phyloP scores from a whole-genome alignment of 2,113 vertebrate species.

The Papio anubis region DNA sequence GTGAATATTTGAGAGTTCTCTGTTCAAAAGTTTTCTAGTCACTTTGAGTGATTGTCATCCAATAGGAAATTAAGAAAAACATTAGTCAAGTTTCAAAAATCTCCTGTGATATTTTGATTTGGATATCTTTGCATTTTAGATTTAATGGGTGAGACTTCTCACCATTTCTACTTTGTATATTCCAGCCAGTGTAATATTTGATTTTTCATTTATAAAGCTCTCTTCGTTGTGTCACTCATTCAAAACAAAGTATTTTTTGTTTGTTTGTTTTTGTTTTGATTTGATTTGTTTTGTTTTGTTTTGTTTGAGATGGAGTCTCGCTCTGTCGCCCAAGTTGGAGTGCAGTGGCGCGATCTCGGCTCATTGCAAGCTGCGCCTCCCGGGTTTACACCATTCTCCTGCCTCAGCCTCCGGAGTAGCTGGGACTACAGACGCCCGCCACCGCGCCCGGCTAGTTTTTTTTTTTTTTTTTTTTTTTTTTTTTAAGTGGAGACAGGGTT shows the following conservation, averaged over 20 bases:
- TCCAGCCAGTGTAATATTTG: not conserved
- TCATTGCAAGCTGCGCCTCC: too few relatives aligned
- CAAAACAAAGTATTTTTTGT: not conserved
- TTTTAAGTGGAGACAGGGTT: too few relatives aligned
- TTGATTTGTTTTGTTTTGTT: too few relatives aligned
- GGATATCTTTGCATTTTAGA: not conserved
- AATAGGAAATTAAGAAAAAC: not conserved
- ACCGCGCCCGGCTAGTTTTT: fast-evolving
- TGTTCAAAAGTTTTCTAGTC: not conserved
- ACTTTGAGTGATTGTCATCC: not conserved
- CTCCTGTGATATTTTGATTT: not conserved
- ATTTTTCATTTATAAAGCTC: not conserved
- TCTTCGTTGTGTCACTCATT: not conserved
- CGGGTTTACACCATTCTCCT: too few relatives aligned
- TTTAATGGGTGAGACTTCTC: not conserved
- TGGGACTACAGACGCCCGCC: too few relatives aligned
- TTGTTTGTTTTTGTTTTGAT: too few relatives aligned
- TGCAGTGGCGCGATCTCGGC: too few relatives aligned
- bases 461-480: too few relatives aligned
- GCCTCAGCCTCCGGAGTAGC: too few relatives aligned
- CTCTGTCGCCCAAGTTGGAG: too few relatives aligned
- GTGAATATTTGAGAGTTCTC: not conserved
- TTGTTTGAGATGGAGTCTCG: too few relatives aligned
- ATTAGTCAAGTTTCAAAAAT: not conserved
- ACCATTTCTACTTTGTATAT: not conserved